Base-by-base conservation (phyloP, 2,113 vertebrate species). In the Corythaeola cristata region DNA sequence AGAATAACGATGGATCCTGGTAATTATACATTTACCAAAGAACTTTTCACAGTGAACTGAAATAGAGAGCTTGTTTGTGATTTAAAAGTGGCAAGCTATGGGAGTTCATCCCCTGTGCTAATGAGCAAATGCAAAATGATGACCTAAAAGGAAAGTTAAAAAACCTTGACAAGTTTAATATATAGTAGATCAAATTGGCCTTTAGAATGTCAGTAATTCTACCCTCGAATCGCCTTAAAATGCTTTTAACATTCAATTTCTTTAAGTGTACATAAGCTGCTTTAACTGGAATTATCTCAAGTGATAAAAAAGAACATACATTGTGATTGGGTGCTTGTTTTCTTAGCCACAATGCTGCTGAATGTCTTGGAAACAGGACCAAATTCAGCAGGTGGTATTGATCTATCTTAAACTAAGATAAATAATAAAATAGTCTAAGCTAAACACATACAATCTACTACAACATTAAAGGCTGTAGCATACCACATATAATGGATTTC, bases 391-490 rank as follows among this genome's bases (percentile, higher is more conserved):
- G 75, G 63, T 87, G 53, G 14, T 87, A 93, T 77, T 87, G 92
- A 94, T 72, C 53, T 53, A 49, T 62, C 69, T 79, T 88, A 71
- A 93, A 91, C 56, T 69, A 60, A 90, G 58, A 33, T 92, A 87
- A 91, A 90, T 84, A 88, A 78, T 89, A 87, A 79, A 93, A 88
- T 85, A 89, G 73, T 52, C 82, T 64, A 85, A 94, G 68, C 19
- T 44, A 92, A 97, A 78, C 16, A 88, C 80, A 84, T 62, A 41
- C 12, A 66, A 71, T 68, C 71, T 75, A 27, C n/a, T 77, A 47
- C 30, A 67, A 33, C 39, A 56, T 85, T 60, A 80, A 93, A 93
- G 33, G 60, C 53, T 89, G 55, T 72, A 64, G 18, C 47, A 39
- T 44, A 56, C 6, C 24, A 72, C 37, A 44, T 37, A 15, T 64